phyloP scores from a whole-genome alignment of 2,888 invertebrate genomes.

The Dermolepida albohirtum region DNA sequence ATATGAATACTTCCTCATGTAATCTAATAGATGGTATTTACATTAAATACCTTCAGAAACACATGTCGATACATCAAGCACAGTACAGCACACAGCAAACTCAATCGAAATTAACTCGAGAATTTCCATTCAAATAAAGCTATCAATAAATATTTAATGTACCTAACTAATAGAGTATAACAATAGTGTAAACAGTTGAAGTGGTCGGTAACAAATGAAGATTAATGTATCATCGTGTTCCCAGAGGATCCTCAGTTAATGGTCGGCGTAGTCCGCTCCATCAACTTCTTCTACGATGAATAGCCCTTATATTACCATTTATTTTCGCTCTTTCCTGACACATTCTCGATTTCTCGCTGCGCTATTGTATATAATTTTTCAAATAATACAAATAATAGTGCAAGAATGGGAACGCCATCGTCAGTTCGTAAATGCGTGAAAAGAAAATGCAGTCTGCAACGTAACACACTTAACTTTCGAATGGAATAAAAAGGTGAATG shows the following conservation, averaged over 20 bases:
- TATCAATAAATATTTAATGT: constrained; percentile 1
- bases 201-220: constrained; percentile 65
- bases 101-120: too few relatives aligned
- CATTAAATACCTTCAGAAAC: too few relatives aligned
- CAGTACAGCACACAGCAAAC: too few relatives aligned
- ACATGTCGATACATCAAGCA: too few relatives aligned
- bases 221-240: constrained; percentile 60
- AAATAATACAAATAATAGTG: constrained; percentile 29
- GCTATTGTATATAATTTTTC: constrained; percentile 39
- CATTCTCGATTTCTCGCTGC: constrained; percentile 55
- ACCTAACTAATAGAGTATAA: constrained; percentile 47
- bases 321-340: constrained; percentile 59
- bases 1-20: too few relatives aligned
- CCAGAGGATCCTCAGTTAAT: constrained; percentile 54
- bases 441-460: constrained; percentile 1
- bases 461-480: constrained; percentile 36
- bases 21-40: too few relatives aligned
- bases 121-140: not conserved
- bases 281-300: constrained; percentile 9
- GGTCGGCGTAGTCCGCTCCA: constrained; percentile 47
- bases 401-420: constrained; percentile 8
- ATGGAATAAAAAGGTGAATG: constrained; percentile 30
- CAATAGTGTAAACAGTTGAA: constrained; percentile 62
- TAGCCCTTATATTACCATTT: constrained; percentile 53
- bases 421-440: constrained; percentile 7